Conservation (phyloP, 2,888 invertebrate genomes). For the Agrotis puta region DNA sequence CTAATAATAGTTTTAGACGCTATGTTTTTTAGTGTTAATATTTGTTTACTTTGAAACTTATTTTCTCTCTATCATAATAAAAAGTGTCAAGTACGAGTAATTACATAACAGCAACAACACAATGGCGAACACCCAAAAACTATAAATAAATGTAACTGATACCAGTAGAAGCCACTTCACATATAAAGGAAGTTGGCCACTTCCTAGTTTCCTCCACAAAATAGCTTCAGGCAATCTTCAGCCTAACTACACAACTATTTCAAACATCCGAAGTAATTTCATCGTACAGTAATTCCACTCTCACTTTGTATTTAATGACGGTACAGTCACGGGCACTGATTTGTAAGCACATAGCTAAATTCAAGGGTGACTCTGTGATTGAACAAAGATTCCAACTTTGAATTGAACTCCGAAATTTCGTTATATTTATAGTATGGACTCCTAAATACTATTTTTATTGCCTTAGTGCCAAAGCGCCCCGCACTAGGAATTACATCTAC, state of each 20-base stretch:
- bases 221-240: not conserved
- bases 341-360: not conserved
- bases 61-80: too few relatives aligned
- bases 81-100: too few relatives aligned
- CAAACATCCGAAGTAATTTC: slow-evolving; percentile 27
- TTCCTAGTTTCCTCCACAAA: not conserved
- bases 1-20: too few relatives aligned
- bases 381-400: not conserved
- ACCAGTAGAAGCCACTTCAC: not conserved
- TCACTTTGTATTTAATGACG: slow-evolving; percentile 46
- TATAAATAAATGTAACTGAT: not conserved
- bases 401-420: too few relatives aligned
- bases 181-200: not conserved
- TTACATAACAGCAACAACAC: not conserved
- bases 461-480: too few relatives aligned
- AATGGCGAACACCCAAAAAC: not conserved
- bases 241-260: slow-evolving; percentile 30
- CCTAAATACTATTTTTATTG: too few relatives aligned
- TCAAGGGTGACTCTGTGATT: not conserved
- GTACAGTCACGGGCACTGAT: not conserved
- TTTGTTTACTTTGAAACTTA: too few relatives aligned
- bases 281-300: slow-evolving; percentile 29
- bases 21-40: too few relatives aligned
- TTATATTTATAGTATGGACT: too few relatives aligned
- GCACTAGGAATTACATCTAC: too few relatives aligned